A percentile compares a stretch with the other conserved stretches of the same genome.
Evolutionary conservation across 2,797 vertebrate genomes (phyloP).

Genomic region (Podarcis lilfordi): DNA sequence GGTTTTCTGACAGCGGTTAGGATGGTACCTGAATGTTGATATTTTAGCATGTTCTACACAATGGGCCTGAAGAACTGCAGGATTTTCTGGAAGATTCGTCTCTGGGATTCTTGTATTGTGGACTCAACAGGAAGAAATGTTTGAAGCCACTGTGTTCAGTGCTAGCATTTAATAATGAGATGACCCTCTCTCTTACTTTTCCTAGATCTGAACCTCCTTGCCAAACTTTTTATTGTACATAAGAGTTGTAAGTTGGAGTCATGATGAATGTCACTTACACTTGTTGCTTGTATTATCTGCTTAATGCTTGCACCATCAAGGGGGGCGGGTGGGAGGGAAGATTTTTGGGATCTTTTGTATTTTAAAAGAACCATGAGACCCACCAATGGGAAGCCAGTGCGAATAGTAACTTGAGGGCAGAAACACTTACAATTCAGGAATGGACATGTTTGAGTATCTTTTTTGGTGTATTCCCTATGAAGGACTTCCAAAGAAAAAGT

Average conservation of each 20-base stretch:
- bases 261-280: background rate
- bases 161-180: background rate
- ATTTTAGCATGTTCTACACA: background rate
- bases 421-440: background rate
- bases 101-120: background rate
- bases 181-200: no score
- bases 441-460: background rate
- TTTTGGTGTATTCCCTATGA: background rate
- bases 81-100: conserved; percentile 3
- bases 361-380: background rate
- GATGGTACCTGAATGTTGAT: background rate
- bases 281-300: background rate
- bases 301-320: background rate
- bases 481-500: background rate
- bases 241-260: background rate
- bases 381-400: background rate
- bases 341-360: background rate
- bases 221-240: background rate
- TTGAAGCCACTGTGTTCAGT: background rate
- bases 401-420: background rate
- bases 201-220: background rate
- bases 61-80: background rate
- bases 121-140: accelerated
- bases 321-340: no score
- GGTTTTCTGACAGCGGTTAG: background rate